phyloP scores from a whole-genome alignment of 2,797 vertebrate genomes.

The Steatocranus sp. region DNA sequence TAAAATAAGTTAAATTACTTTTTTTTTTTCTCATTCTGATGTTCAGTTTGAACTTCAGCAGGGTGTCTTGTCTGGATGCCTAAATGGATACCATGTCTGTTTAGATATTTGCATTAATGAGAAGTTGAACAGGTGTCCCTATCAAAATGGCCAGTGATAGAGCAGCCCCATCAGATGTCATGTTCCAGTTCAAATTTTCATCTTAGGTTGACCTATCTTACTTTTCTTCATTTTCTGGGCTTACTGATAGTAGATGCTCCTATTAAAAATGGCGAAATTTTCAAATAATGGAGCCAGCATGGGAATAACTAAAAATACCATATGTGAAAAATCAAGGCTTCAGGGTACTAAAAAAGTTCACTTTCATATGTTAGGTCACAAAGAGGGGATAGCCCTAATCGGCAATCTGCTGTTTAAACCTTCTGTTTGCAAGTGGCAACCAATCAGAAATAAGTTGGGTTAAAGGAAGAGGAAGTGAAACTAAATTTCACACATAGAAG shows the following conservation, averaged over 20 bases:
- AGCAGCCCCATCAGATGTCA: not conserved
- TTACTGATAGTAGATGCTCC: not conserved
- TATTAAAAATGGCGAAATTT: accelerated
- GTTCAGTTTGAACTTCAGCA: not conserved
- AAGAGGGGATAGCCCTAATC: not conserved
- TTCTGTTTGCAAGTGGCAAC: not conserved
- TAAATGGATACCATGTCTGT: not conserved
- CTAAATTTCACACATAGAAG: not conserved
- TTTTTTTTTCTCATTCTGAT: not conserved
- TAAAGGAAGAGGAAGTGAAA: not conserved
- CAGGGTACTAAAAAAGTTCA: not conserved
- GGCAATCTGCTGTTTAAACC: not conserved
- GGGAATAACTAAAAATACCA: not conserved
- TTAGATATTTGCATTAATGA: not conserved
- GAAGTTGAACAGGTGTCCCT: not conserved
- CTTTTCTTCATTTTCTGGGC: not conserved
- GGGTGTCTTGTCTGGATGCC: not conserved
- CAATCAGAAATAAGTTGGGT: not conserved
- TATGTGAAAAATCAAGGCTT: not conserved
- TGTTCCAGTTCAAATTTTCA: not conserved
- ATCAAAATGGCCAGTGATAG: not conserved
- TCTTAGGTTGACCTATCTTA: not conserved
- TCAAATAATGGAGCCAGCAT: accelerated
- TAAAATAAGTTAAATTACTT: not conserved
- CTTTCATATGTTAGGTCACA: not conserved